Percentiles rank a stretch among this genome's conserved stretches.
Evolutionary conservation across 2,797 vertebrate genomes (phyloP).

Genomic region (Bradypodion ventrale): DNA sequence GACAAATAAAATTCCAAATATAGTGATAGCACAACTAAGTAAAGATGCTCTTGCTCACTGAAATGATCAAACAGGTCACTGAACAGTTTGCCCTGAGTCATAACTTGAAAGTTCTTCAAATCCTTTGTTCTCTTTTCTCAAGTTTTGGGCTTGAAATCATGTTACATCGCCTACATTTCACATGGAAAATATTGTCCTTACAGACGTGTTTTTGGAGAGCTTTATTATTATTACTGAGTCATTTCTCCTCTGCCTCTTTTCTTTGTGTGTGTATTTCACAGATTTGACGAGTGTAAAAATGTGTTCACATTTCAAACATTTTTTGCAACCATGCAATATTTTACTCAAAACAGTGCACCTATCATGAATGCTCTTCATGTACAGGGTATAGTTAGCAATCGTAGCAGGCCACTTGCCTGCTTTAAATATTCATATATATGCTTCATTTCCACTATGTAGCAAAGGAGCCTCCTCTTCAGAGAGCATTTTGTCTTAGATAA

Average conservation of each 20-base stretch:
- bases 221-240: neutral
- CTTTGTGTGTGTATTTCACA: neutral
- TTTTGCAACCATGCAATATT: neutral
- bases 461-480: neutral
- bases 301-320: neutral
- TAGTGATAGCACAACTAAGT: neutral
- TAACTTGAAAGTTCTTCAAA: neutral
- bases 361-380: too few species aligned
- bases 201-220: neutral
- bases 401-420: accelerated
- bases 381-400: neutral
- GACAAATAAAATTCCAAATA: neutral
- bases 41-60: neutral
- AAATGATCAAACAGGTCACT: neutral
- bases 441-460: accelerated
- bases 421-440: accelerated
- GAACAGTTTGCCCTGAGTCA: neutral
- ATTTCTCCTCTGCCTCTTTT: neutral
- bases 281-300: neutral
- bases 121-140: neutral
- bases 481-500: neutral
- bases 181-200: neutral
- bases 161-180: neutral
- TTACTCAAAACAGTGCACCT: neutral
- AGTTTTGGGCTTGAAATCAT: neutral